Evolutionary conservation across 2,113 vertebrate species (phyloP).

Genomic region (Columba janthina): DNA sequence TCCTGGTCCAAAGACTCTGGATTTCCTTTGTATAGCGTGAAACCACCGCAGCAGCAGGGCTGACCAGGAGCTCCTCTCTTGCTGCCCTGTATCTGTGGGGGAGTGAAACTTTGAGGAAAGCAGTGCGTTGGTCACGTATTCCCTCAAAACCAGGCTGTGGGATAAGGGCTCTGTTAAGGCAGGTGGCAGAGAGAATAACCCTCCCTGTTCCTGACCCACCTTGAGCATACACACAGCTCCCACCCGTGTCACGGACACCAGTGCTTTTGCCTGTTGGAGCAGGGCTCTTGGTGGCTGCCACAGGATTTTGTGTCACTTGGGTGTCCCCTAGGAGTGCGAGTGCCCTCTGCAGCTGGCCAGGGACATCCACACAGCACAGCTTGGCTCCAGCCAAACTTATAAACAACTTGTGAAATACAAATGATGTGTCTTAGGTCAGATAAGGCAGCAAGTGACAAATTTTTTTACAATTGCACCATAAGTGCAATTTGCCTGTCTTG

Average conservation of each 20-base stretch:
- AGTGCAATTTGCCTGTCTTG: not conserved
- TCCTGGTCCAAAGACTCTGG: constrained; percentile 50
- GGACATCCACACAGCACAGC: not conserved
- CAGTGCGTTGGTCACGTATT: not conserved
- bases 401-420: not conserved
- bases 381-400: not conserved
- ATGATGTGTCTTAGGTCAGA: not conserved
- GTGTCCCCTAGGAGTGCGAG: not conserved
- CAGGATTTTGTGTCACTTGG: not conserved
- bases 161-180: not conserved
- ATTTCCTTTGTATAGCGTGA: constrained; percentile 50
- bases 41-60: constrained; percentile 64
- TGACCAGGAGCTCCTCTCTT: constrained; percentile 58
- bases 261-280: not conserved
- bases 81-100: constrained; percentile 62
- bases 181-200: not conserved
- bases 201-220: not conserved
- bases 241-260: rapidly evolving
- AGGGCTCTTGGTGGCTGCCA: not conserved
- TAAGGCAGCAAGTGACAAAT: not conserved
- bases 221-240: not conserved
- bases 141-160: not conserved
- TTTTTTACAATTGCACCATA: not conserved
- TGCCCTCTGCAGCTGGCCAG: not conserved
- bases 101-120: constrained; percentile 60